Evolutionary conservation across 2,797 vertebrate species (phyloP), one percentile per base, ranked within the genome.

Genomic region (Margarornis squamiger): DNA sequence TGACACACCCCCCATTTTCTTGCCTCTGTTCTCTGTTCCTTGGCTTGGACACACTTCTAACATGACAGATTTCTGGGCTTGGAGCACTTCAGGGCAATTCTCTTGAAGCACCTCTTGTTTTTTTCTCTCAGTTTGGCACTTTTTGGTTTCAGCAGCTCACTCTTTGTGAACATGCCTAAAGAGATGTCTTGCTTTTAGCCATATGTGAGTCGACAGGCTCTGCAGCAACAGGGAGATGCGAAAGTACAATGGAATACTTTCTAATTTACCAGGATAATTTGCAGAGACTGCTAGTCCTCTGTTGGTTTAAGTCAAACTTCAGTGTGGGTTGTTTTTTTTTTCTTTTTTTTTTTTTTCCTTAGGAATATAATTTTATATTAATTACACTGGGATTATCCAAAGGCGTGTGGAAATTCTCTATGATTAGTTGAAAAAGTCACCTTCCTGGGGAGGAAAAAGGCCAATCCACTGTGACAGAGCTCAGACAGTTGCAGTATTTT

Each of bases 281-380:
- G 61, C 10, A 77, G 71, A 89, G 78, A 82, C 85, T 87, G 36
- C 12, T 77, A 59, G 76, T 54, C 46, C 86, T 93, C 81, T 72
- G 49, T 78, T 83, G 85, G 61, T 70, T 95, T 82, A 59, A 85
- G 30, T 24, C 88, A 85, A 85, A 83, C 46, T 92, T 90, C 10
- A 2, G 4, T 9, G 76, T 73, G 51, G 5, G 29, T 63, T 70
- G 78, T 12, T 55, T 34, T 48, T 43, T 34, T 23, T 21, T 7
- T 43, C 5, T 3, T 6, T 34, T 11, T 23, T 21, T 48, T 39
- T 11, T 39, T 24, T 29, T 27, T n/a, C 7, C 41, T 63, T 24
- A 36, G 17, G 14, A 86, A 88, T 83, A 75, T 58, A 48, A 86
- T 84, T 84, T 86, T 72, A 41, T 73, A 63, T 72, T 70, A 87